Base-by-base conservation (phyloP, 2,113 vertebrate species). In the Daubentonia madagascariensis region DNA sequence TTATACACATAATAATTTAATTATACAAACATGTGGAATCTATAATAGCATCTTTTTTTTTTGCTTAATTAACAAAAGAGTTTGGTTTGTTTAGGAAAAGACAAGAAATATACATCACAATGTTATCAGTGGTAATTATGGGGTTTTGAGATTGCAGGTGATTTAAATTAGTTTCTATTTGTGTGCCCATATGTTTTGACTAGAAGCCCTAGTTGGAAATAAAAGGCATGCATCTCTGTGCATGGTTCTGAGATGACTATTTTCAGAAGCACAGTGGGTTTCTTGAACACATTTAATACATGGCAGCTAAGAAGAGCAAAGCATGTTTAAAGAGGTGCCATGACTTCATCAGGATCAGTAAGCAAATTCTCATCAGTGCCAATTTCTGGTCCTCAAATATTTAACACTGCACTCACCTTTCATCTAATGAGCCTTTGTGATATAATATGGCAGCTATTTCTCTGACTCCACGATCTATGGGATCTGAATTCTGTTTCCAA, bases 71-170 rank as follows among this genome's bases (percentile, higher is more conserved):
- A 93, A 73, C 30, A 85, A 78, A 54, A 89, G 59, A 13, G 2
- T 92, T 95, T 70, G 48, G 65, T 92, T 96, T 84, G 43, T 84
- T 43, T 87, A 87, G 50, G 6, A 59, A 92, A 94, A 78, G 11
- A 52, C 0, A 78, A 73, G n/a, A 68, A 76, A 61, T 65, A 57
- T 85, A 79, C 17, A 59, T 10, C 30, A 88, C 25, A 67, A 23
- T 65, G 17, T 54, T 89, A 65, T 78, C n/a, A 94, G 1, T 59
- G 20, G 9, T 61, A 83, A 87, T 37, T 75, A 70, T 7, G 20
- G 20, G 10, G 32, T 68, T 75, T 65, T 85, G 61, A 65, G 37
- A 73, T 70, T 48, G 72, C 6, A 89, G 68, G 30, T 83, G 40
- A 86, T 25, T 95, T 70, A 59, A 57, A 86, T 73, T 50, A 35